Evolutionary conservation across 1,140 invertebrate genomes (phyloP).

Genomic region (Venustaconcha ellipsiformis): DNA sequence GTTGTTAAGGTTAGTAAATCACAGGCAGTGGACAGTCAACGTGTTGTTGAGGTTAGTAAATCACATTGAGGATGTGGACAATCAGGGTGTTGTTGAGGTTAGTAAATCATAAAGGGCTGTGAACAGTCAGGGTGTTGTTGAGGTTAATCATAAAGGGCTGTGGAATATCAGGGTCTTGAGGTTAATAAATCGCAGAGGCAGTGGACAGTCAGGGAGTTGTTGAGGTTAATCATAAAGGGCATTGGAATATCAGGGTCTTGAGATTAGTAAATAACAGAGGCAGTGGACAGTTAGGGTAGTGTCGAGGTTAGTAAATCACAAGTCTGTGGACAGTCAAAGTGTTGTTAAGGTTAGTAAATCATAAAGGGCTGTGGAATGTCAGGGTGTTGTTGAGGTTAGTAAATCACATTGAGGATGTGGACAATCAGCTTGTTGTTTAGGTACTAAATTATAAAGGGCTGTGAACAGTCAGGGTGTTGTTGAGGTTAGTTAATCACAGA

Average conservation of each 20-base stretch:
- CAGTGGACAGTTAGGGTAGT: background rate
- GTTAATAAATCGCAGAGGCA: conserved; percentile 5
- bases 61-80: too few species aligned
- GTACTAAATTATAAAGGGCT: background rate
- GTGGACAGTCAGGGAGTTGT: conserved; percentile 58
- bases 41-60: conserved; percentile 67
- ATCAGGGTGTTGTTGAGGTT: conserved; percentile 28
- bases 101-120: background rate
- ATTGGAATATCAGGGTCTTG: background rate
- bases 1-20: conserved; percentile 67
- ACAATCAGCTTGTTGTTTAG: conserved; percentile 15
- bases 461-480: background rate
- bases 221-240: conserved; percentile 32
- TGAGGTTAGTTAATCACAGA: too few species aligned
- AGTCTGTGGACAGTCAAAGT: background rate
- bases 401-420: too few species aligned
- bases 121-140: conserved; percentile 86
- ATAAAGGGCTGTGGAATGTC: background rate
- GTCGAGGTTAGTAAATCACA: conserved; percentile 18
- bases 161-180: conserved; percentile 11
- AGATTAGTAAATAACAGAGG: too few species aligned
- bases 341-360: conserved; percentile 64
- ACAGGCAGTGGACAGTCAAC: too few species aligned
- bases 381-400: background rate
- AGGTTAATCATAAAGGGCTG: conserved; percentile 69